Percentiles rank a stretch among this genome's conserved stretches.
These are phyloP conservation scores for Nymphalis c-album DNA, from an alignment of 2,888 invertebrate genomes.

Conservation along the genomic window DNA sequence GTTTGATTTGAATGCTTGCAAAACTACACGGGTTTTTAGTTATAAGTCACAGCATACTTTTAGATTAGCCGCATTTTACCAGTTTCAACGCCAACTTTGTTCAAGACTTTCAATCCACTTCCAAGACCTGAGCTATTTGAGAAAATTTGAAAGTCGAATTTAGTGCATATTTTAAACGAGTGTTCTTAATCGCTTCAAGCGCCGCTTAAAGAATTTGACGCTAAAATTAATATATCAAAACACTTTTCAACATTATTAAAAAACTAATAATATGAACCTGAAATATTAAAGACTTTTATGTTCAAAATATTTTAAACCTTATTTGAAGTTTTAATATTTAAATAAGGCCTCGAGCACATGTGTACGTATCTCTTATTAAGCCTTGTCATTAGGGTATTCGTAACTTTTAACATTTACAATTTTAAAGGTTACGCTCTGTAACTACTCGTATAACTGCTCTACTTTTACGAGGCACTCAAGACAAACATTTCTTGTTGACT, in stretches of 20 bases:
- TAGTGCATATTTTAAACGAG: conserved; percentile 1
- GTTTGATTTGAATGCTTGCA: not conserved
- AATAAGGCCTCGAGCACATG: too few relatives aligned
- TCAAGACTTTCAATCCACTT: conserved; percentile 2
- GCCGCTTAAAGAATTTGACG: not conserved
- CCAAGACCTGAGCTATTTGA: conserved; percentile 5
- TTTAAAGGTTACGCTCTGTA: not conserved
- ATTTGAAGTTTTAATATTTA: too few relatives aligned
- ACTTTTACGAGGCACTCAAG: not conserved
- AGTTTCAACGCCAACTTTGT: conserved; percentile 4
- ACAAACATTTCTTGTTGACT: not conserved
- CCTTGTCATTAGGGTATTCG: not conserved
- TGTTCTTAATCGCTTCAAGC: not conserved
- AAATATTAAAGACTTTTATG: too few relatives aligned
- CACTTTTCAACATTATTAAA: too few relatives aligned
- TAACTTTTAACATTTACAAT: not conserved
- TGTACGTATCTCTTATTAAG: too few relatives aligned
- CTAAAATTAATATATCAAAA: not conserved
- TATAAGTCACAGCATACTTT: conserved; percentile 4
- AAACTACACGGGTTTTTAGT: not conserved
- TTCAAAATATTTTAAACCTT: too few relatives aligned
- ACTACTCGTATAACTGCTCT: too few relatives aligned
- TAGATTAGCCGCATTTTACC: conserved; percentile 6
- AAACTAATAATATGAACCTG: too few relatives aligned
- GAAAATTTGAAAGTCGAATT: conserved; percentile 8